A percentile compares a stretch with the other conserved stretches of the same genome.
These are phyloP conservation scores for Maccullochella peelii DNA, from an alignment of 2,113 vertebrate genomes.

Conservation along the genomic window DNA sequence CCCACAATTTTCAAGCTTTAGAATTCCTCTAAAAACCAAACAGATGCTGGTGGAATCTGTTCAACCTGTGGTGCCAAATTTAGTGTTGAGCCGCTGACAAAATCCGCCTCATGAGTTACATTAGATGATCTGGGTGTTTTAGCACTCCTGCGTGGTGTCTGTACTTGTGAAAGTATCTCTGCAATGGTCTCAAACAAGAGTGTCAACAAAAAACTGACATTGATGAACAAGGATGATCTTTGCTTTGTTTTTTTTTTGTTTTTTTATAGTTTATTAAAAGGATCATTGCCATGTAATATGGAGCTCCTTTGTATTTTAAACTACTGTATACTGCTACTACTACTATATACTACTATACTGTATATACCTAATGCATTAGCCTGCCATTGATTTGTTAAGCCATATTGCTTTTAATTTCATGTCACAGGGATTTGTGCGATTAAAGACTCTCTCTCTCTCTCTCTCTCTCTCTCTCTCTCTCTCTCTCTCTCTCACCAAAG, in stretches of 20 bases:
- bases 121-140: slow-evolving; percentile 15
- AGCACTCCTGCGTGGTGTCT: not conserved
- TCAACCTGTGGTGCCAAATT: slow-evolving; percentile 34
- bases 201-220: not conserved
- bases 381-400: not conserved
- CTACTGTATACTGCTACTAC: too few species aligned
- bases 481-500: too few species aligned
- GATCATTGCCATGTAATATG: not conserved
- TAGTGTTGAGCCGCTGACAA: not conserved
- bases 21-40: slow-evolving; percentile 34
- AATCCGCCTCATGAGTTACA: slow-evolving; percentile 10
- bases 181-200: not conserved
- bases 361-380: not conserved
- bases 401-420: not conserved
- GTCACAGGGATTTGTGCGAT: not conserved
- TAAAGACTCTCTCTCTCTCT: too few species aligned
- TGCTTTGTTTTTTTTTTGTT: not conserved
- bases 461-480: too few species aligned
- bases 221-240: not conserved
- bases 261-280: not conserved
- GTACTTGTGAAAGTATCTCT: slow-evolving; percentile 27
- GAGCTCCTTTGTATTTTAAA: not conserved
- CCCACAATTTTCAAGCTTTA: slow-evolving; percentile 9
- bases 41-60: slow-evolving; percentile 58
- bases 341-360: too few species aligned